Conservation (phyloP, 1,140 invertebrate genomes). For the Oscheius sp. region DNA sequence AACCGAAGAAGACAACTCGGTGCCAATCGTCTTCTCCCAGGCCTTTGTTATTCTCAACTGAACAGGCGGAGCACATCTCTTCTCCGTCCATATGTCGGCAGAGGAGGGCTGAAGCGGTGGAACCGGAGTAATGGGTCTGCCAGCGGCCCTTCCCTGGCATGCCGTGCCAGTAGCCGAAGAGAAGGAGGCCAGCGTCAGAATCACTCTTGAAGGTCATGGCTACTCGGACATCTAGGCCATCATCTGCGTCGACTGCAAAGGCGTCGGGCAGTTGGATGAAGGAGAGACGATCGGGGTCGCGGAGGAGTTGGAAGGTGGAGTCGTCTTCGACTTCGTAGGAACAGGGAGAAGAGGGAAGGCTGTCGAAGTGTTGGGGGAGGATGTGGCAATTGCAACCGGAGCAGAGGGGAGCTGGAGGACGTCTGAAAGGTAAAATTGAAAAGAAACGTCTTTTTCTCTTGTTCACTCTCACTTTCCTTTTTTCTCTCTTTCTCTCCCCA, state of each 20-base stretch:
- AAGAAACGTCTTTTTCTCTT: neutral
- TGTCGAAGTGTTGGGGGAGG: conserved; percentile 14
- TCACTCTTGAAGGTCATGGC: conserved; percentile 16
- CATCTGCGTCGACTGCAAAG: conserved; percentile 14
- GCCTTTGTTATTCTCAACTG: neutral
- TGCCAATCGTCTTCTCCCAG: conserved; percentile 24
- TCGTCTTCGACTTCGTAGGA: conserved; percentile 18
- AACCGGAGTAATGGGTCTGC: conserved; percentile 13
- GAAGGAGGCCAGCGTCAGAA: conserved; percentile 23
- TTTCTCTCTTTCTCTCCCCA: too few species aligned
- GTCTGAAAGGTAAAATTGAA: neutral
- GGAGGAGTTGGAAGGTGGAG: neutral
- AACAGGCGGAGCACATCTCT: conserved; percentile 14
- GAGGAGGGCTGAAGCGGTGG: conserved; percentile 1
- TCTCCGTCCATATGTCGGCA: conserved; percentile 7
- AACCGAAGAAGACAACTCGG: conserved; percentile 18
- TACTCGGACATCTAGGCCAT: neutral
- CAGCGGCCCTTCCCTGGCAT: conserved; percentile 17
- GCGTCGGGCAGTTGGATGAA: conserved; percentile 25
- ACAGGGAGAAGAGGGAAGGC: conserved; percentile 10
- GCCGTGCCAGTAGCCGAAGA: conserved; percentile 31
- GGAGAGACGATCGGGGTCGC: conserved; percentile 20
- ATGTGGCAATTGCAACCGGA: conserved; percentile 21
- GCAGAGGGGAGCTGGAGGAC: conserved; percentile 5
- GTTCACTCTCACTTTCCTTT: neutral